Base-by-base conservation (phyloP, 2,797 vertebrate species). In the Rallus crepitans region DNA sequence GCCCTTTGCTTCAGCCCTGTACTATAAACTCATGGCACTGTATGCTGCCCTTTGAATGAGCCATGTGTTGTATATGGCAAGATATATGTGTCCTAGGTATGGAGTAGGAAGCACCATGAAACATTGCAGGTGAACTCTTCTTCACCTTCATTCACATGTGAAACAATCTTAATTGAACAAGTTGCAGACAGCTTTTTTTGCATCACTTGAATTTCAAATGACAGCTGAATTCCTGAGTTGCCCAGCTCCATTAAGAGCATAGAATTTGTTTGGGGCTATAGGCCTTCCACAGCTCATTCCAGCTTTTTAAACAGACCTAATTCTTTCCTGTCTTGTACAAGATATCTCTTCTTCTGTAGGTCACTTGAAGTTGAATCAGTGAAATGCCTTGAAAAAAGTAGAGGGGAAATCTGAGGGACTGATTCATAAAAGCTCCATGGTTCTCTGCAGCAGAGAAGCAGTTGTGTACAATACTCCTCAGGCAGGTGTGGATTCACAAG, bases 141-240 rank as follows among this genome's bases (percentile, higher is more conserved):
- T 87, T 87, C 35, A 11, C 30, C 24, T 69, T 48, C 11, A 18
- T 13, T 76, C n/a, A 12, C 21, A 15, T 31, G 23, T 39, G 64
- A 83, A 53, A n/a, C 57, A 30, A 23, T 65, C 61, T 28, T 65
- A n/a, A 60, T 3, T n/a, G n/a, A 81, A 69, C 85, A 81, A 89
- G 7, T 75, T 28, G 13, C 47, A 53, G 40, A 48, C 14, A n/a
- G 8, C 33, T 93, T 86, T 65, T 65, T 92, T 84, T 91, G 70
- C 18, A 37, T 57, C 35, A 23, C 40, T 85, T 94, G 18, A 71
- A 64, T 80, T 90, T 85, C 61, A 88, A 4, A 21, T 87, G 85
- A 72, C 69, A 91, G 37, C 71, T 95, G 71, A 91, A 60, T 94
- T 96, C 47, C 70, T 75, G 63, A 50, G 73, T 45, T 93, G 61